Base-by-base conservation (phyloP, 2,113 vertebrate species). In the Hemichromis elongatus region DNA sequence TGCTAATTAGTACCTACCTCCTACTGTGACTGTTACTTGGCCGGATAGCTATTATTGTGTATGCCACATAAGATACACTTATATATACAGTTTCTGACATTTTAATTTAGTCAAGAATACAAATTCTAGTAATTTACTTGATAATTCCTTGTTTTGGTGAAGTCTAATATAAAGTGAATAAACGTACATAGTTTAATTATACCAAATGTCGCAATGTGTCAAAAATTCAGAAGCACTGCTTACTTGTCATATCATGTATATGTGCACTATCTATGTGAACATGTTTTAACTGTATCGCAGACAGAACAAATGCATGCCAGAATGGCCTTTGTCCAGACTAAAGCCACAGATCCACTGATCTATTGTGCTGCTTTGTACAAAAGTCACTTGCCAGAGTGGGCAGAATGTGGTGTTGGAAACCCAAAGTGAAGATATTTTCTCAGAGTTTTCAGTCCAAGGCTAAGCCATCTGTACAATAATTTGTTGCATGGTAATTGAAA, bases 1-100 rank as follows among this genome's bases (percentile, higher is more conserved):
- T 53, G 35, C 83, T 88, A 83, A 91, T 92, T 86, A 85, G 68
- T 55, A 53, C 53, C 70, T 45, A 81, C 50, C 42, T 19, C 56
- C 33, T 63, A 18, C 35, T 55, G 84, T 24, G 63, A 63, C 53
- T 83, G n/a, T 56, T 73, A 56, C 73, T 50, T 79, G 81, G 21
- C 75, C 45, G 57, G 12, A 77, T 47, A 26, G 57, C 19, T 45
- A 59, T 45, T 19, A 45, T n/a, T 54, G 68, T 26, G 5, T 24
- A 14, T n/a, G 50, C 21, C 28, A 40, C 12, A 73, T 52, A n/a
- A 3, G 33, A 79, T 11, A 35, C 19, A 28, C 11, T 3, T 70
- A 24, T 45, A 16, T 66, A 55, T 52, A 30, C 9, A 30, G 47
- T 77, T 77, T 50, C 77, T 68, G 37, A 14, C 4, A 66, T 33